Base-by-base conservation (phyloP, 2,888 invertebrate species). In the Diabrotica balteata region DNA sequence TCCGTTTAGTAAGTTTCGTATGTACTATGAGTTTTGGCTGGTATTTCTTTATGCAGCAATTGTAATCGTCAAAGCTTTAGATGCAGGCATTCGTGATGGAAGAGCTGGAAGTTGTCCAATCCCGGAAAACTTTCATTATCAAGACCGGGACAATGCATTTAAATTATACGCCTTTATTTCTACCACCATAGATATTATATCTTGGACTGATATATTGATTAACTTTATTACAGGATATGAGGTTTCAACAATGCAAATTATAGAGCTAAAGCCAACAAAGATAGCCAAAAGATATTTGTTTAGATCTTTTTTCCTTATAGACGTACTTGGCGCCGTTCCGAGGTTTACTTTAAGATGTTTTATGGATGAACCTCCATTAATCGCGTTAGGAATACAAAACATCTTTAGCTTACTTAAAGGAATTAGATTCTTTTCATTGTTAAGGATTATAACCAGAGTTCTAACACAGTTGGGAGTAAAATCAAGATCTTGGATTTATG, bases 1-100 rank as follows among this genome's bases (percentile, higher is more conserved):
- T 43, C 71, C 71, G 3, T 58, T 68, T 7, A 71, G 71, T 54
- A 63, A 53, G 32, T 71, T 71, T 17, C 61, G 65, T 22, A 45
- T 62, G 43, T 54, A 32, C 42, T 70, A 70, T 44, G 63, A 63
- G 42, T 17, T 52, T 4, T 70, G 55, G 50, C 45, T 67, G n/a
- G 17, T 65, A 7, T 10, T 68, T 8, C 47, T 68, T 7, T 67
- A 68, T 46, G 32, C 59, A 7, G 10, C 17, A 17, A 8, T 60
- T 6, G n/a, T 70, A 47, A 22, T 60, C 9, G 32, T 55, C 22
- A 70, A 70, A 50, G 50, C 59, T 8, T 22, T 67, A 7, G 67
- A 70, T 44, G 46, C 50, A 42, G 47, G 61, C 9, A 49, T 68
- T 7, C 9, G 63, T 44, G 51, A 51, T 44, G 10, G 32, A 17